These are phyloP conservation scores for Geodia barretti DNA, from an alignment of 37 sponge, comb jelly and placozoan species.

Conservation along the genomic window DNA sequence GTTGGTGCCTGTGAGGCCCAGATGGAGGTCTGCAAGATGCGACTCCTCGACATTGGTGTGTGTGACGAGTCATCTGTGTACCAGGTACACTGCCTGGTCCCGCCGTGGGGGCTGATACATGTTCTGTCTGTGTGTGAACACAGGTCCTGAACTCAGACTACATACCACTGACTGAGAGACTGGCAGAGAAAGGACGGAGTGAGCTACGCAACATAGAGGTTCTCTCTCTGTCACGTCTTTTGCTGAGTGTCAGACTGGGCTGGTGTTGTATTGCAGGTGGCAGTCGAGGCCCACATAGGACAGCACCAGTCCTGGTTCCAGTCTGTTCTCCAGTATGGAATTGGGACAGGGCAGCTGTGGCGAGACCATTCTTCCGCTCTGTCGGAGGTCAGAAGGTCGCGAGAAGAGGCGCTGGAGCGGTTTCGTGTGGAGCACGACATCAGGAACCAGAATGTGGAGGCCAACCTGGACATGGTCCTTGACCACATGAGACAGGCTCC, in stretches of 20 bases:
- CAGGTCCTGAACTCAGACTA: conserved; percentile 57
- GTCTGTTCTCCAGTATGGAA: conserved; percentile 60
- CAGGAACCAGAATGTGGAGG: conserved; percentile 78
- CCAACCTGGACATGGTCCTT: conserved; percentile 76
- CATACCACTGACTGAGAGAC: conserved; percentile 62
- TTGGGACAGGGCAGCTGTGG: conserved; percentile 81
- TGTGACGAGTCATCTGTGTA: conserved; percentile 5
- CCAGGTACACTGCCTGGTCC: conserved; percentile 11
- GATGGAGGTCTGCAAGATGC: neutral
- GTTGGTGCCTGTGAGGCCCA: neutral
- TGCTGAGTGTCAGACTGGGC: too few species aligned
- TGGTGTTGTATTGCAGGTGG: conserved; percentile 37
- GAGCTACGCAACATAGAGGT: conserved; percentile 48
- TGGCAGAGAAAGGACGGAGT: neutral
- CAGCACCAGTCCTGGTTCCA: conserved; percentile 47
- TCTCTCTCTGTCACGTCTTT: too few species aligned
- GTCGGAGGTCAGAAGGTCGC: neutral
- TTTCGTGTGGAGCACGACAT: conserved; percentile 59
- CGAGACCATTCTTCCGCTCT: conserved; percentile 31
- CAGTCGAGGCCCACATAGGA: conserved; percentile 24
- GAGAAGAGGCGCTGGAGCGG: conserved; percentile 57
- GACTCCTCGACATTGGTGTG: conserved; percentile 7
- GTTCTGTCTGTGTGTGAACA: neutral
- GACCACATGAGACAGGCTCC: conserved; percentile 75
- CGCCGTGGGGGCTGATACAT: neutral